Evolutionary conservation across 2,113 vertebrate species (phyloP).

Genomic region (Neodontobutis hainanensis): DNA sequence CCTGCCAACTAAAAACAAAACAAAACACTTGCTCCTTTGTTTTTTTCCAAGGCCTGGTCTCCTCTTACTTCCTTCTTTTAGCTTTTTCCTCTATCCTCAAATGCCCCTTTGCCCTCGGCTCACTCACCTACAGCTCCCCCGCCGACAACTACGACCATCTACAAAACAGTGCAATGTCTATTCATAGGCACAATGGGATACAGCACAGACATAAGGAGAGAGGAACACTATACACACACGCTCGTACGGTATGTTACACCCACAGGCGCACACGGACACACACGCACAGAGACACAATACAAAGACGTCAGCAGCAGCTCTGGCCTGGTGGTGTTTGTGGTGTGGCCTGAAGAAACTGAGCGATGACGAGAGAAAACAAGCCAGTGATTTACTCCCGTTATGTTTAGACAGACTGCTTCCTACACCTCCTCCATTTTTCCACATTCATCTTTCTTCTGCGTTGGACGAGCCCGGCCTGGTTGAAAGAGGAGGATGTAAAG

Average conservation of each 20-base stretch:
- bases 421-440: constrained; percentile 3
- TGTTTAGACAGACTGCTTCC: constrained; percentile 32
- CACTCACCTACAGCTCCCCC: constrained; percentile 45
- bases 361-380: constrained; percentile 30
- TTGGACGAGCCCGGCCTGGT: constrained; percentile 11
- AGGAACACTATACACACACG: constrained; percentile 41
- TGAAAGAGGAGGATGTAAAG: not conserved
- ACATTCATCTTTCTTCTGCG: not conserved
- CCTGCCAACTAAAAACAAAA: not conserved
- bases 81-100: constrained; percentile 59
- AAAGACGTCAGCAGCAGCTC: constrained; percentile 60
- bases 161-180: constrained; percentile 80
- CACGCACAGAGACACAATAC: constrained; percentile 39
- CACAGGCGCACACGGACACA: constrained; percentile 28
- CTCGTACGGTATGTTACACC: constrained; percentile 58
- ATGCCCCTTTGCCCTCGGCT: constrained; percentile 54
- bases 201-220: constrained; percentile 61
- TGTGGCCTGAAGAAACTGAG: constrained; percentile 43
- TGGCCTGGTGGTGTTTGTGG: constrained; percentile 49
- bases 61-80: constrained; percentile 59
- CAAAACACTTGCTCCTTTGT: constrained; percentile 28
- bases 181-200: constrained; percentile 80
- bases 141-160: constrained; percentile 67
- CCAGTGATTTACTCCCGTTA: constrained; percentile 36
- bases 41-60: constrained; percentile 33